Base-by-base conservation (phyloP, 2,113 vertebrate genomes). In the Synodontis membranacea region DNA sequence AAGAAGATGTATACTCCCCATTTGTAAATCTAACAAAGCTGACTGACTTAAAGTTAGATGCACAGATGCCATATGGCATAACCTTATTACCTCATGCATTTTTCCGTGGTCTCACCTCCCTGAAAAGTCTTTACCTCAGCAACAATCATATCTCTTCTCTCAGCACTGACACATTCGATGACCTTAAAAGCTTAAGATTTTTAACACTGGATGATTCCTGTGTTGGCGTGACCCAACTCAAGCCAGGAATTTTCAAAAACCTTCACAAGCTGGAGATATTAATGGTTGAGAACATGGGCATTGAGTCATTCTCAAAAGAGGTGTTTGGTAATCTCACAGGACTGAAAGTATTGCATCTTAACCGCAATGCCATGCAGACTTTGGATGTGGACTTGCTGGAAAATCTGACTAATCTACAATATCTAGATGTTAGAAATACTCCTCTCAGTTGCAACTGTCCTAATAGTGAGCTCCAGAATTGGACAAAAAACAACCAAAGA, bases 281-380 rank as follows among this genome's bases (percentile, higher is more conserved):
- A 66, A 31, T 79, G 42, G 82, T 95, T 84, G 96, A 97, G 92
- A 97, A 96, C 3, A 94, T 94, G 90, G 91, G 97, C 25, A 94
- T 98, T 48, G 93, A 93, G 37, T 93, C 93, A 0, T 84, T 97
- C 84, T 92, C 93, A 37, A 86, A 92, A 14, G 92, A 95, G 0
- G 94, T 97, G 25, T 96, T 98, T 3, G 95, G 95, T 19, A 95
- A 96, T 87, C 95, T 98, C 17, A 96, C 94, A 25, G 68, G 8
- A 28, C 86, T 98, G 76, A 54, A 54, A 31, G 48, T 0, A 4
- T 66, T 95, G 28, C 90, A 88, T 82, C 91, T 97, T 62, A 95
- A 95, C 46, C 95, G 90, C 74, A 98, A 97, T 0, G 95, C 92
- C 44, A 92, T 97, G 85, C 91, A 91, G 2, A 91, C 89, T 2